Evolutionary conservation across 2,888 invertebrate genomes (phyloP), one percentile per base, ranked within the genome.

Genomic region (Sesia bembeciformis): DNA sequence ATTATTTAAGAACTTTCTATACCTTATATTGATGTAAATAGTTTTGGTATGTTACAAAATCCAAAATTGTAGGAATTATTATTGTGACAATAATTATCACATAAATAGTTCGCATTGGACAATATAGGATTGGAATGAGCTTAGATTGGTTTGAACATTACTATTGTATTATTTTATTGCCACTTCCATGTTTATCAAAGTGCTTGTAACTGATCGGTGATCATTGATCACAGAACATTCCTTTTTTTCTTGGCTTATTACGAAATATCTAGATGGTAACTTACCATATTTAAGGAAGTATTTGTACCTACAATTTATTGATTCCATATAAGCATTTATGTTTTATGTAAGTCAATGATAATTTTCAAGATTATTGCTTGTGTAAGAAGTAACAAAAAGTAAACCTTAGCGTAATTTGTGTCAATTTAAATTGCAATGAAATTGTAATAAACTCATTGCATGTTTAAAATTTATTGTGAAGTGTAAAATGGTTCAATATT

Each of bases 61-160:
- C 58, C 68, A 68, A 68, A 62, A 65, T 39, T 64, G 65, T 72
- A 71, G 63, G 56, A 74, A 70, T 64, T 69, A 76, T 78, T 66
- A 69, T 77, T 78, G 77, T 83, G 88, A 88, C 88, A 88, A 88
- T 88, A 88, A 88, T 75, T 82, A 83, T 76, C 74, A 78, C 80
- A 78, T 84, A 80, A 74, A 77, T 77, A 75, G 62, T 76, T 78
- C 74, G 71, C 72, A 70, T 68, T 72, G 66, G 79, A 87, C 80
- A 85, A 83, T 86, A 81, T 78, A 66, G 74, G 63, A 72, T 74
- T 64, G 62, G 66, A 77, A 74, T 72, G 85, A 87, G 86, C 87
- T 87, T 88, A 83, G 74, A 75, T 46, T 23, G 23, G 42, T 42
- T 78, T 75, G 63, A 62, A 63, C 61, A 64, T 63, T 66, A 49